Evolutionary conservation across 2,113 vertebrate genomes (phyloP).

Genomic region (Cnemophilus loriae): DNA sequence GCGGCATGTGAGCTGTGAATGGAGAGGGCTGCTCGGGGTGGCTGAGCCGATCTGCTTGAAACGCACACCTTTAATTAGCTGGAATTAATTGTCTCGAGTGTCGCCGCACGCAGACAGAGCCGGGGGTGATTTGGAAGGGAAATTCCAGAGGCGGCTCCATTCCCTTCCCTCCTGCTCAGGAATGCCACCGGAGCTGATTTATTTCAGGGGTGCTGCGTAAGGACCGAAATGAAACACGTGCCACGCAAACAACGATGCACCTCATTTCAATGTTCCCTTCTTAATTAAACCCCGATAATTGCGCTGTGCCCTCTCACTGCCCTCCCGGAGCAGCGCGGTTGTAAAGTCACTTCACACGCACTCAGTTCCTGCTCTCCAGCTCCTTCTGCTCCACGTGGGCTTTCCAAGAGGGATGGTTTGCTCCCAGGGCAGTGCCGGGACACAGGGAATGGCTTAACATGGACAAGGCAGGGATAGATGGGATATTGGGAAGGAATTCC

Average conservation of each 20-base stretch:
- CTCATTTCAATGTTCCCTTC: not conserved
- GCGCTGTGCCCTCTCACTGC: not conserved
- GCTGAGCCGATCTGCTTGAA: not conserved
- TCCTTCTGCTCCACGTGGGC: not conserved
- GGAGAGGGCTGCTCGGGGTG: not conserved
- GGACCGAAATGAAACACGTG: not conserved
- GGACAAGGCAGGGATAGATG: not conserved
- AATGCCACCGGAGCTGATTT: not conserved
- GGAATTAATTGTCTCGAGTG: conserved; percentile 7
- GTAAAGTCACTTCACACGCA: not conserved
- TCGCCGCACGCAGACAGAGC: not conserved
- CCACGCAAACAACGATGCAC: not conserved
- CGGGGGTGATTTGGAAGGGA: not conserved
- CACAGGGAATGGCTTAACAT: not conserved
- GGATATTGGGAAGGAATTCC: not conserved
- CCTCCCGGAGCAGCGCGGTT: not conserved
- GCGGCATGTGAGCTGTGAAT: not conserved
- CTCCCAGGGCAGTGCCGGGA: not conserved
- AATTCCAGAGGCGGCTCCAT: not conserved
- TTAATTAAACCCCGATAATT: not conserved
- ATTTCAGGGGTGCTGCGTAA: not conserved
- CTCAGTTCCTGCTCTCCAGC: not conserved
- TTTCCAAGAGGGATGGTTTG: not conserved
- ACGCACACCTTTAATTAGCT: conserved; percentile 56
- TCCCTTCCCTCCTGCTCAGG: not conserved